Percentiles rank a stretch among this genome's conserved stretches.
Evolutionary conservation across 2,113 vertebrate genomes (phyloP).

Genomic region (Erythrolamprus reginae): DNA sequence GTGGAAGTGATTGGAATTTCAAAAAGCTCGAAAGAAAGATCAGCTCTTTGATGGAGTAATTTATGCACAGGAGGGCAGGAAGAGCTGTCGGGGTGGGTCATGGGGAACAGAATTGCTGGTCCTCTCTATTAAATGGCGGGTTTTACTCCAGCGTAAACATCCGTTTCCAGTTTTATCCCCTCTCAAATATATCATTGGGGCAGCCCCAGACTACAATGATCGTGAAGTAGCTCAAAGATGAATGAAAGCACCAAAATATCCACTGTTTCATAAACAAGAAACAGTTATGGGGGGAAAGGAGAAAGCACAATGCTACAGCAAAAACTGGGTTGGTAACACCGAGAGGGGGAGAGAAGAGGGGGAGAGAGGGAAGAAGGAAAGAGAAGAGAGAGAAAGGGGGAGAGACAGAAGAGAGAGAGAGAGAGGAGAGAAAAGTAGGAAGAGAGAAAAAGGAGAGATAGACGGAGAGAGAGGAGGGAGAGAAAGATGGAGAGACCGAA

Average conservation of each 20-base stretch:
- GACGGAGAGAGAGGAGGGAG: no score
- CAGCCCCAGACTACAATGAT: neutral
- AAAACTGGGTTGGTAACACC: neutral
- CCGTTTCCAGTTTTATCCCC: neutral
- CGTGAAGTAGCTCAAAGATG: neutral
- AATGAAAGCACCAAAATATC: neutral
- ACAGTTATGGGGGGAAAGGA: no score
- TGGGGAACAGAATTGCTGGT: constrained; percentile 43
- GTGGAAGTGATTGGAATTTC: constrained; percentile 77
- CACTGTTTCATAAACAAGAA: neutral
- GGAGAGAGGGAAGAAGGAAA: fast-evolving
- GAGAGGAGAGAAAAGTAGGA: no score
- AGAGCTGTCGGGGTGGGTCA: constrained; percentile 68
- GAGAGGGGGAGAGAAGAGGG: neutral
- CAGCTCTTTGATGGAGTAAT: constrained; percentile 76
- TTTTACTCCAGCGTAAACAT: constrained; percentile 16
- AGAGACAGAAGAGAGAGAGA: no score
- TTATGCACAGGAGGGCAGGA: constrained; percentile 73
- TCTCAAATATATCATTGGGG: neutral
- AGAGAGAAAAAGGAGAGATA: no score
- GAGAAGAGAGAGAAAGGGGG: no score
- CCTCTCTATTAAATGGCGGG: neutral
- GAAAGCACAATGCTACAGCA: neutral
- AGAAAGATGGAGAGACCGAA: no score
- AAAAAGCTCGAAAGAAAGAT: constrained; percentile 74